Evolutionary conservation across 2,113 vertebrate genomes (phyloP), one percentile per base, ranked within the genome.

Genomic region (Stigmatopora argus): DNA sequence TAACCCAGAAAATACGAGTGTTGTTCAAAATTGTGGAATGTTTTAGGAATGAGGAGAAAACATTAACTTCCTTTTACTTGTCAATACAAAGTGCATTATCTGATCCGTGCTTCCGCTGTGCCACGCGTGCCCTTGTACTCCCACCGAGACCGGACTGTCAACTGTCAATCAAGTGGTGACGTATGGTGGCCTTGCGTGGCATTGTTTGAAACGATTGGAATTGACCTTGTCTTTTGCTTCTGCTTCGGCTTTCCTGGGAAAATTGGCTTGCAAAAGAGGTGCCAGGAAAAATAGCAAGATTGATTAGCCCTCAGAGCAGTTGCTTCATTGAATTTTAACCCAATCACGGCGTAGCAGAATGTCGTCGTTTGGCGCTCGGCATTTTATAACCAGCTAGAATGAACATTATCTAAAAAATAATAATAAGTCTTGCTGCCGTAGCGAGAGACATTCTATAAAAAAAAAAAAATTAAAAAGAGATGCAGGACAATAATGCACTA

Each of bases 91-190:
- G 53, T 69, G 41, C 71, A 78, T 90, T 84, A 83, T 74, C 71
- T 70, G 72, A 74, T 69, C 66, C 23, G 71, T 41, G 70, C 64
- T 53, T 78, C 61, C 45, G 48, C 69, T 55, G 62, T 31, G 7
- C 73, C 19, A 0, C 34, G 62, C 65, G 0, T 38, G 62, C 65
- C 66, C 64, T 23, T 55, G 2, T 67, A 62, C 17, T 71, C 48
- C 63, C 26, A 18, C 17, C 19, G 72, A 62, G 75, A 80, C 73
- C 71, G 59, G 72, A 74, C 86, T 87, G 85, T 87, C 87, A 89
- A 72, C 78, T 90, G 89, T 82, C 87, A 88, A 81, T 91, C 87
- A 86, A 63, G 35, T 21, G 41, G 68, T 83, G 84, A 87, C 73
- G 61, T 79, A 72, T 75, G n/a, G 67, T 80, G 88, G 88, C 90